Evolutionary conservation across 2,888 invertebrate species (phyloP), one percentile per base, ranked within the genome.

Genomic region (Kryphioiulus occultus): DNA sequence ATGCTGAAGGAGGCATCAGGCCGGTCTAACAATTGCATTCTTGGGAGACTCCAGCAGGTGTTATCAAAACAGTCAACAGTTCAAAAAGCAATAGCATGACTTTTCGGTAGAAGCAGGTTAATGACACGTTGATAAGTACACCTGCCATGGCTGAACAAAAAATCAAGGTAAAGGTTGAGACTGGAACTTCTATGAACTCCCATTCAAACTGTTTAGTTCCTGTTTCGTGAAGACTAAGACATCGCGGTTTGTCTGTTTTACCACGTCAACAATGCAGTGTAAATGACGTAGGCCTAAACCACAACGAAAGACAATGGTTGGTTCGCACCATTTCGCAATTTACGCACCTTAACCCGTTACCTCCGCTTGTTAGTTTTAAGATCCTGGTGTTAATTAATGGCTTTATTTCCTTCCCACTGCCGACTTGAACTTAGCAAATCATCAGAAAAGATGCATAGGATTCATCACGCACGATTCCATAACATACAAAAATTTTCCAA

Each of bases 81-180:
- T 59, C 59, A 59, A 59, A 59, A n/a, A 22, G 59, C 59, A 59
- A 39, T 19, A 59, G 22, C 10, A 59, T 22, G 22, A 22, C 59
- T 59, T 22, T 59, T 59, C 59, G 22, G 22, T 15, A 59, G 22
- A 59, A 59, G 22, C 59, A 59, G 59, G 59, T 59, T 59, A 59
- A 59, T 59, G 59, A 59, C 59, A 59, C 59, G 7, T 59, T 59
- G 22, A 59, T 22, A 59, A 59, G 59, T 59, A 59, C 59, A 59
- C 59, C 59, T 59, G 59, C n/a, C n/a, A n/a, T n/a, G n/a, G 59
- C 59, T 59, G 59, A 59, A 59, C 59, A 59, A 59, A 59, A 59
- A 59, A 59, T 59, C 59, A 59, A 59, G 59, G 59, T 59, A 59
- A 59, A 59, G 59, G 59, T 59, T 59, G 59, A 59, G 59, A 22